Conservation (phyloP, 2,888 invertebrate species). For the Nemotelus nigrinus region DNA sequence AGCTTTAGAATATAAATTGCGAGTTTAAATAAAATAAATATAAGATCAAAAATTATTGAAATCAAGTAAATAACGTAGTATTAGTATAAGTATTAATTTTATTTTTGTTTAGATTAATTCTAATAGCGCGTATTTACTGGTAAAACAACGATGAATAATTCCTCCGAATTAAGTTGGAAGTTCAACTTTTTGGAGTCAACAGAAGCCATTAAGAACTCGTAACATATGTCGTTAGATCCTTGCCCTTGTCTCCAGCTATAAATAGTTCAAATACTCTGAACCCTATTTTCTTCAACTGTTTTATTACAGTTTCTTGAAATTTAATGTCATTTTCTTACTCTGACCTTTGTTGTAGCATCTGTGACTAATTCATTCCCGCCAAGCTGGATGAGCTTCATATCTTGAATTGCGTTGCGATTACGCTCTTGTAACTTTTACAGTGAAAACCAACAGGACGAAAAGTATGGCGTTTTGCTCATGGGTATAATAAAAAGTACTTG, state of each 20-base stretch:
- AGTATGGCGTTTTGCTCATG: neutral
- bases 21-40: no score
- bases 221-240: neutral
- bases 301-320: neutral
- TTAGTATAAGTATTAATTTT: no score
- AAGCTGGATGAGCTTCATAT: neutral
- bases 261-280: neutral
- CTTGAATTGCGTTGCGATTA: neutral
- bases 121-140: no score
- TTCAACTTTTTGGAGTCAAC: no score
- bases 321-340: neutral
- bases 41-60: no score
- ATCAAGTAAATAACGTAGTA: no score
- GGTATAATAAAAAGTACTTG: conserved; percentile 15
- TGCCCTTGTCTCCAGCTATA: neutral
- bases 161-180: no score
- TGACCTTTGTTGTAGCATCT: neutral
- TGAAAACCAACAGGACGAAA: conserved; percentile 2
- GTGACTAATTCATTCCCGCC: neutral
- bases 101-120: no score
- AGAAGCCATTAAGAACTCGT: neutral
- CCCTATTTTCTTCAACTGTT: neutral
- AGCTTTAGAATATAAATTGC: no score
- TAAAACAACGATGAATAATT: no score
- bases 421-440: conserved; percentile 8